A percentile compares a stretch with the other conserved stretches of the same genome.
Evolutionary conservation across 2,113 vertebrate genomes (phyloP).

Genomic region (Forbesichthys agassizii): DNA sequence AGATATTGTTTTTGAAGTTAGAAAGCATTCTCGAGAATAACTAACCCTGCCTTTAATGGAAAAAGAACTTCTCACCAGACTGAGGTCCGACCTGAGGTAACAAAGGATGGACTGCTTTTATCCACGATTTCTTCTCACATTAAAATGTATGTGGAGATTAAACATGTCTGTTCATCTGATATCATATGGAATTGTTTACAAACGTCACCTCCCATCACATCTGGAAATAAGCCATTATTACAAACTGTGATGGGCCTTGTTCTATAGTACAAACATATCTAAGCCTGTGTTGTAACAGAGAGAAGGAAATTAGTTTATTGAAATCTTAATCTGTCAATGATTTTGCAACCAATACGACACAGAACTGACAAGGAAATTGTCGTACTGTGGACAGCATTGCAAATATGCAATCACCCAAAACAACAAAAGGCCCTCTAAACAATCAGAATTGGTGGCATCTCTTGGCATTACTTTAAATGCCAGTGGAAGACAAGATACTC

Average conservation of each 20-base stretch:
- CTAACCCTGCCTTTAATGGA: too few relatives aligned
- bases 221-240: too few relatives aligned
- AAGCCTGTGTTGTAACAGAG: constrained; percentile 31
- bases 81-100: not conserved
- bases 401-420: constrained; percentile 36
- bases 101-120: not conserved
- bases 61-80: constrained; percentile 4
- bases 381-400: constrained; percentile 34
- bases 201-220: too few relatives aligned
- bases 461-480: constrained; percentile 64
- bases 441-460: constrained; percentile 69
- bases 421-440: constrained; percentile 46
- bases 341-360: constrained; percentile 38
- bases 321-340: constrained; percentile 27
- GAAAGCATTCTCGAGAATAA: too few relatives aligned
- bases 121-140: constrained; percentile 5
- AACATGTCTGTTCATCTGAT: too few relatives aligned
- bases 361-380: constrained; percentile 46
- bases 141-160: too few relatives aligned
- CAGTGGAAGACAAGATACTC: constrained; percentile 63
- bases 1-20: too few relatives aligned
- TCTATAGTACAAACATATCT: constrained; percentile 19
- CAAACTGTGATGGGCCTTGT: not conserved
- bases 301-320: constrained; percentile 51
- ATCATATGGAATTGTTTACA: too few relatives aligned